Conservation (phyloP, 1,140 invertebrate genomes). For the Nixonia krombeini region DNA sequence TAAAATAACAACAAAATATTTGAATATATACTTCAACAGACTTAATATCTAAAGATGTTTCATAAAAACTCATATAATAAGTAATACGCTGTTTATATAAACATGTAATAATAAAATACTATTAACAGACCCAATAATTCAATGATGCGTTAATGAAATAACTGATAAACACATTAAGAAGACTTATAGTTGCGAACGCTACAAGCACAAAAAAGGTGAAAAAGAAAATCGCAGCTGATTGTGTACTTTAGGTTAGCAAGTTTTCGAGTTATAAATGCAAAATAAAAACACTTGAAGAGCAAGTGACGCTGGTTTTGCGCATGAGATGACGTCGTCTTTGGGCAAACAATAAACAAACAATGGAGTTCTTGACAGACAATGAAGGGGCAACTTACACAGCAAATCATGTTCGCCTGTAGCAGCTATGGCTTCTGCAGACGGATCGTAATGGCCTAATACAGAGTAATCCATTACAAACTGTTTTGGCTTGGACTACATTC, state of each 20-base stretch:
- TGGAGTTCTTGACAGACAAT: too few relatives aligned
- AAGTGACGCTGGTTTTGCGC: not conserved
- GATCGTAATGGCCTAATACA: conserved; percentile 58
- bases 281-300: not conserved
- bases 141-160: too few relatives aligned
- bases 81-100: not conserved
- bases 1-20: too few relatives aligned
- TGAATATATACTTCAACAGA: too few relatives aligned
- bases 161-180: not conserved
- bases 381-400: conserved; percentile 64
- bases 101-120: not conserved
- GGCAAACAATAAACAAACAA: not conserved
- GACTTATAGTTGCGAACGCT: not conserved
- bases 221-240: not conserved
- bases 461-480: conserved; percentile 58
- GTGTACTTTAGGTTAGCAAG: not conserved
- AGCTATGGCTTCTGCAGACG: conserved; percentile 46
- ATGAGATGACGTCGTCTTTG: not conserved
- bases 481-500: not conserved
- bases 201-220: not conserved
- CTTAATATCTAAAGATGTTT: too few relatives aligned
- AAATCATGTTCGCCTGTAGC: conserved; percentile 51
- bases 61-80: not conserved
- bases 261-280: not conserved
- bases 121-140: not conserved